Conservation (phyloP, 2,888 invertebrate species). For the Anticlea derivata region DNA sequence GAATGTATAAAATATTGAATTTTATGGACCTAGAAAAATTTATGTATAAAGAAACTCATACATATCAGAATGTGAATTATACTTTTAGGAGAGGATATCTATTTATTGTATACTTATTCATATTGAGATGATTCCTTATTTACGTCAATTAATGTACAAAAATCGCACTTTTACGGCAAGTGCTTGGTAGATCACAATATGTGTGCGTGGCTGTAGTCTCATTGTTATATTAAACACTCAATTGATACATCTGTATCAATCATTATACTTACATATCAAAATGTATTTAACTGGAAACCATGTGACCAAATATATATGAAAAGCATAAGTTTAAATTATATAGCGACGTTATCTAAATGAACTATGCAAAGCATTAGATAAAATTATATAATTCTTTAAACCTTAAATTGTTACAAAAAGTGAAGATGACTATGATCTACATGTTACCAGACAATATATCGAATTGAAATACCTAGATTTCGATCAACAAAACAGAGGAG, state of each 20-base stretch:
- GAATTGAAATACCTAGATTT: too few relatives aligned
- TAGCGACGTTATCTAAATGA: constrained; percentile 13
- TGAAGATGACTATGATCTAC: background rate
- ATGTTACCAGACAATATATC: too few relatives aligned
- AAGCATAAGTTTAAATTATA: constrained; percentile 17
- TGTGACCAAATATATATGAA: constrained; percentile 32
- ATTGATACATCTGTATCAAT: constrained; percentile 13
- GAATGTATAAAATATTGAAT: constrained; percentile 50
- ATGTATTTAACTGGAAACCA: constrained; percentile 21
- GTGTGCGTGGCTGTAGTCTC: constrained; percentile 27
- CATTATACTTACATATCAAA: constrained; percentile 18
- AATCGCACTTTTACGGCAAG: constrained; percentile 48
- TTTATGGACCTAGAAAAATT: constrained; percentile 55
- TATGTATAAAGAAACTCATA: constrained; percentile 74
- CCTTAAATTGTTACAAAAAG: constrained; percentile 1
- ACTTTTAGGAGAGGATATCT: constrained; percentile 51
- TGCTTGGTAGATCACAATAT: constrained; percentile 52
- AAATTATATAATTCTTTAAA: constrained; percentile 3
- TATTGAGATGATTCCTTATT: constrained; percentile 76
- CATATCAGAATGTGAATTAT: constrained; percentile 75
- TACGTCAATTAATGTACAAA: constrained; percentile 77
- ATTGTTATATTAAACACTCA: background rate
- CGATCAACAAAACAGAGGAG: too few relatives aligned
- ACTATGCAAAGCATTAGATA: constrained; percentile 29
- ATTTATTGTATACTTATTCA: constrained; percentile 52